These are phyloP conservation scores for Zaprionus tsacasi DNA, from an alignment of 1,140 invertebrate genomes.

Conservation along the genomic window DNA sequence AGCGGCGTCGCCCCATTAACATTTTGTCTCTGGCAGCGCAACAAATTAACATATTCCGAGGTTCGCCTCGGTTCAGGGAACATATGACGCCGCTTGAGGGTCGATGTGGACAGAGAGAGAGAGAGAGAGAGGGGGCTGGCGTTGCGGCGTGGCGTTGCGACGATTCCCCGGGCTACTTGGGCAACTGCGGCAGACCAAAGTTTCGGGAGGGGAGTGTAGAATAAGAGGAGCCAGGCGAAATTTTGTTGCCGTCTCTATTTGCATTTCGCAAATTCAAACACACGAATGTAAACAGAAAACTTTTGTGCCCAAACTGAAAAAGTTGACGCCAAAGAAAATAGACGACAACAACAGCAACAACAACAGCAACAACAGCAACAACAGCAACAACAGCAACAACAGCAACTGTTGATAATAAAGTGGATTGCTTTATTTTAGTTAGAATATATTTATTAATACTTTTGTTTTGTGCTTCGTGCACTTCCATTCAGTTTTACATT, in stretches of 20 bases:
- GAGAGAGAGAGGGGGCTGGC: neutral
- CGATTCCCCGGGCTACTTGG: conserved; percentile 41
- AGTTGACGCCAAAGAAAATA: conserved; percentile 65
- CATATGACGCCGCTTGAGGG: conserved; percentile 45
- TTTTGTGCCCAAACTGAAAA: conserved; percentile 59
- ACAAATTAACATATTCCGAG: conserved; percentile 62
- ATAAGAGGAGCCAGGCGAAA: conserved; percentile 1
- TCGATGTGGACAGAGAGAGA: neutral
- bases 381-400: conserved; percentile 11
- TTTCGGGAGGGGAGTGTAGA: conserved; percentile 23
- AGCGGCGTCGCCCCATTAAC: conserved; percentile 35
- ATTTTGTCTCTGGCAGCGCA: conserved; percentile 44
- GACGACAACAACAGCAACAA: conserved; percentile 31
- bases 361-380: conserved; percentile 8
- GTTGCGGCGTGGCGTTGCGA: conserved; percentile 10
- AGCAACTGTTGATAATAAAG: too few species aligned
- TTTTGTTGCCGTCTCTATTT: conserved; percentile 60
- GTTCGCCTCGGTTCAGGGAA: conserved; percentile 37
- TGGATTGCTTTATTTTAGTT: too few species aligned
- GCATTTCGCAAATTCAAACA: conserved; percentile 72
- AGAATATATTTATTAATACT: too few species aligned
- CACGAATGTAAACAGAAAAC: conserved; percentile 67
- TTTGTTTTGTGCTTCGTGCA: too few species aligned
- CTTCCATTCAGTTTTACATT: too few species aligned
- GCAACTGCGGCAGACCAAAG: conserved; percentile 31